Conservation (phyloP, 2,888 invertebrate genomes). For the Melieria omissa region DNA sequence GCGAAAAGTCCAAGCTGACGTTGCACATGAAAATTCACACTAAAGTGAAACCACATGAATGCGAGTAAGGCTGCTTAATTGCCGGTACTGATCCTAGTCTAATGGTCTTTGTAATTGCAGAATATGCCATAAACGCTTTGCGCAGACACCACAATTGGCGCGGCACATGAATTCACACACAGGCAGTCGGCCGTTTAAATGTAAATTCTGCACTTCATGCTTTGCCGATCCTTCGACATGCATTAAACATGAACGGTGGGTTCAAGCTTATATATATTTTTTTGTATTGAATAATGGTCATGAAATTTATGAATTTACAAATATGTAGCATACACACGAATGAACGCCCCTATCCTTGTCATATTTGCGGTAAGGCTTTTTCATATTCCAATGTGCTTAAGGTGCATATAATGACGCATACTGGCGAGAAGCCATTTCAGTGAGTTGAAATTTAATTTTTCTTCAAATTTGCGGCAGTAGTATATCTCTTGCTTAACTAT, state of each 20-base stretch:
- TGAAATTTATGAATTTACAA: too few species aligned
- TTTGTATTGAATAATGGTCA: background rate
- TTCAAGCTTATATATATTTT: background rate
- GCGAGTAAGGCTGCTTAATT: constrained; percentile 54
- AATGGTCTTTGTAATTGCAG: constrained; percentile 43
- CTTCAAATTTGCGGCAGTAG: background rate
- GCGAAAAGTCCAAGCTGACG: constrained; percentile 56
- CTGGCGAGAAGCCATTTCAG: constrained; percentile 62
- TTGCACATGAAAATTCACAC: constrained; percentile 59
- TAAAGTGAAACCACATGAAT: constrained; percentile 58
- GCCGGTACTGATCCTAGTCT: background rate
- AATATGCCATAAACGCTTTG: constrained; percentile 61
- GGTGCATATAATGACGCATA: constrained; percentile 60
- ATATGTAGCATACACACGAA: constrained; percentile 59
- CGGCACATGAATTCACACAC: constrained; percentile 56
- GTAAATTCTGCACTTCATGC: constrained; percentile 59
- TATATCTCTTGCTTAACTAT: background rate
- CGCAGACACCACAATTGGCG: constrained; percentile 60
- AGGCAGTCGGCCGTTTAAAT: constrained; percentile 59
- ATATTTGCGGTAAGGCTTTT: constrained; percentile 57
- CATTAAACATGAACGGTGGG: constrained; percentile 62
- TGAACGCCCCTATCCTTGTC: constrained; percentile 60
- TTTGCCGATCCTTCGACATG: constrained; percentile 65
- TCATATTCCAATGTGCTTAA: constrained; percentile 59
- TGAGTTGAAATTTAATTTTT: constrained; percentile 26